Evolutionary conservation across 1,140 invertebrate species (phyloP), one percentile per base, ranked within the genome.

Genomic region (Drosophila sulfurigaster): DNA sequence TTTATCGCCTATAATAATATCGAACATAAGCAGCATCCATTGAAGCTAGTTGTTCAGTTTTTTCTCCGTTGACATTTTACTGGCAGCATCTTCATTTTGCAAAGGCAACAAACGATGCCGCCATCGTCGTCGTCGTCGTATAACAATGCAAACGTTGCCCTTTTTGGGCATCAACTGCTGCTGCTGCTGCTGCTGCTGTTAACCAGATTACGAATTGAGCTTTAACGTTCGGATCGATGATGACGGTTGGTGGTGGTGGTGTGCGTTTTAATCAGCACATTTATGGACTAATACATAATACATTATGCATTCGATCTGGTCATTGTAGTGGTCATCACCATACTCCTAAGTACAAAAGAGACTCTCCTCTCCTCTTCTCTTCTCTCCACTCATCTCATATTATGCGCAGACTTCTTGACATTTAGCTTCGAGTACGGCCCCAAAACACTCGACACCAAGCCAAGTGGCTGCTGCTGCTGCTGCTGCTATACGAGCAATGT

Each of bases 351-450:
- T 32, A 41, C 38, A 51, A 75, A 63, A 62, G 48, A 64, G 5
- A 32, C 32, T 32, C 68, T 78, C 65, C 38, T 35, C 43, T 65
- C 30, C 49, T 45, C 65, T 38, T 25, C 32, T 32, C 73, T 78
- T 62, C 38, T 35, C 43, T 65, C 30, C 49, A 38, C 65, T 38
- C 20, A 25, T 25, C 35, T 38, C 35, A 45, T 51, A 75, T 68
- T 63, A 75, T 70, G 58, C 72, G 51, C 72, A 75, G 72, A 88
- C 83, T 82, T 87, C 82, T 82, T 86, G 82, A 86, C 82, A 86
- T 86, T 86, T 88, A 57, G 58, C 52, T 46, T 25, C 41, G 54
- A 57, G 59, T 57, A 32, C 2, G 15, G 46, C 32, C 28, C 11
- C 28, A 32, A 54, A 54, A 38, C 59, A 64, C 69, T 57, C 20